Evolutionary conservation across 2,797 vertebrate genomes (phyloP), one percentile per base, ranked within the genome.

Genomic region (Delichon dasypus): DNA sequence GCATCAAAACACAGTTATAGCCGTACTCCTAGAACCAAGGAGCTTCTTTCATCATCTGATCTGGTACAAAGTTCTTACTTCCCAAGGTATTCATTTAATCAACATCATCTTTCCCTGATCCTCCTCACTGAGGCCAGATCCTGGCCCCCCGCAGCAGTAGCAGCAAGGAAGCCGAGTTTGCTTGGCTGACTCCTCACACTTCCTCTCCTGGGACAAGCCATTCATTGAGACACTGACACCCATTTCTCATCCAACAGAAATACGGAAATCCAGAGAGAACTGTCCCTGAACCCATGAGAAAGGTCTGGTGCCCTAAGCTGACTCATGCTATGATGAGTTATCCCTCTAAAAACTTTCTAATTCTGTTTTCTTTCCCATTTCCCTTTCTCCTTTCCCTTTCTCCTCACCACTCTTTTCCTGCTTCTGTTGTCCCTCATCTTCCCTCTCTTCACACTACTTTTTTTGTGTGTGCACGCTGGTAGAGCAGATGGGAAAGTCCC

Each of bases 361-460:
- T 47, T 78, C 53, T 80, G 5, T 71, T 95, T 80, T 62, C 26
- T 82, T 95, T 55, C 30, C 25, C 36, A 30, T n/a, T 55, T 92
- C 16, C 4, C 2, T 42, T 70, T 91, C 36, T 65, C 7, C 38
- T 30, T 36, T 85, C 22, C 11, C 2, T 34, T 51, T 92, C 44
- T 72, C 16, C 44, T 70, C 25, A 73, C 11, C 30, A 44, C 32
- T 58, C 11, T 1, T 62, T 55, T 68, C 20, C 16, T 61, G n/a
- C 32, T 78, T 72, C 30, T 11, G 0, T 42, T 60, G 16, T 48
- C 4, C 25, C 16, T 15, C 16, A 57, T 8, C 36, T 70, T 89
- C n/a, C 20, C 18, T 55, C 18, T 51, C 17, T 62, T 68, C 8
- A 9, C 0, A 0, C 23, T 61, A 8, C 3, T 71, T 67, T 47